Evolutionary conservation across 2,113 vertebrate genomes (phyloP).

Genomic region (Haplochromis burtoni): DNA sequence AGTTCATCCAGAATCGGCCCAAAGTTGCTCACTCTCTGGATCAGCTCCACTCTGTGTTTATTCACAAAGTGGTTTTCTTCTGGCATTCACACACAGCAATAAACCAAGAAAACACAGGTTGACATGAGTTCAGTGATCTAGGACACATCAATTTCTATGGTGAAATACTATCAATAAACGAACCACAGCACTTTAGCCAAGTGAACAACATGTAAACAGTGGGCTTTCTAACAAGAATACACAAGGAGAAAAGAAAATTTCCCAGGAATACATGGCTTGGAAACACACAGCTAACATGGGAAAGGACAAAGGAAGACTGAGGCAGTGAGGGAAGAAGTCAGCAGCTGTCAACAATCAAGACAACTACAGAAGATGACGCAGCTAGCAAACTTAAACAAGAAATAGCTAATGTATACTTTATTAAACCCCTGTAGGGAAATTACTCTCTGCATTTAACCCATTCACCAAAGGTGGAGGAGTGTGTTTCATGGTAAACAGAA

Average conservation of each 20-base stretch:
- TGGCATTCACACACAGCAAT: background rate
- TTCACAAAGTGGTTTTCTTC: background rate
- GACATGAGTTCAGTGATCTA: background rate
- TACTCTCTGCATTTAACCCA: too few relatives aligned
- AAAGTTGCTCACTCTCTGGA: background rate
- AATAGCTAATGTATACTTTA: background rate
- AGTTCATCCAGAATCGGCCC: background rate
- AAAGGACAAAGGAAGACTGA: background rate
- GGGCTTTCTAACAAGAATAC: background rate
- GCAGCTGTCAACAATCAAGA: background rate
- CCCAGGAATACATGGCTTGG: background rate
- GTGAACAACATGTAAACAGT: background rate
- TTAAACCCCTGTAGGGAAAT: too few relatives aligned
- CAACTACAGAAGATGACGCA: background rate
- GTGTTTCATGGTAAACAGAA: too few relatives aligned
- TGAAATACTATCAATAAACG: background rate
- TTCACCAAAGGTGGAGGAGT: too few relatives aligned
- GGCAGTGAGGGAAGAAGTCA: background rate
- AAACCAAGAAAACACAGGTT: background rate
- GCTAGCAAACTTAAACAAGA: background rate
- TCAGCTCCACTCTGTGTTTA: background rate
- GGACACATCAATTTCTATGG: background rate
- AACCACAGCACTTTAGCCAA: background rate
- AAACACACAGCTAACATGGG: background rate
- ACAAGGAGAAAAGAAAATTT: background rate